A percentile compares a stretch with the other conserved stretches of the same genome.
Conservation (phyloP, 2,113 vertebrate species). For the Sander vitreus region DNA sequence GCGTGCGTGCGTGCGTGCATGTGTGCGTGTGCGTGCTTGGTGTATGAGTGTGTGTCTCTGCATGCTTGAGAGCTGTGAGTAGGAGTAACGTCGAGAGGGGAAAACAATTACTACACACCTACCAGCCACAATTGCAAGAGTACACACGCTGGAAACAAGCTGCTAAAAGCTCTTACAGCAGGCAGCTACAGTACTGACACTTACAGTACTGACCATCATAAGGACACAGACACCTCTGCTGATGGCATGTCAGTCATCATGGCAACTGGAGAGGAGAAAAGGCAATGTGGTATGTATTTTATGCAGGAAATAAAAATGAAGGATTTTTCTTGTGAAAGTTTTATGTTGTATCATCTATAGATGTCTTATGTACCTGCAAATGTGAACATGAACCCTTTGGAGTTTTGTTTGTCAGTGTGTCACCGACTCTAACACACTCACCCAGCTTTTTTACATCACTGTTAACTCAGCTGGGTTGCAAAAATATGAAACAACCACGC, state of each 20-base stretch:
- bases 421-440: slow-evolving; percentile 4
- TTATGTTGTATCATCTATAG: neutral
- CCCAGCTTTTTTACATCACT: slow-evolving; percentile 35
- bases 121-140: slow-evolving; percentile 40
- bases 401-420: slow-evolving; percentile 9
- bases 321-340: neutral
- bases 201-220: slow-evolving; percentile 13
- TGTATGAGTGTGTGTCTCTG: neutral
- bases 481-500: neutral
- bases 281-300: slow-evolving; percentile 36
- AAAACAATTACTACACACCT: slow-evolving; percentile 66
- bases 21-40: neutral
- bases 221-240: slow-evolving; percentile 16
- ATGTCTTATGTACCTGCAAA: slow-evolving; percentile 5
- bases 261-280: slow-evolving; percentile 17
- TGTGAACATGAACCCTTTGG: neutral
- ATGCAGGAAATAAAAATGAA: neutral
- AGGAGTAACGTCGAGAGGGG: slow-evolving; percentile 51
- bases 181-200: neutral
- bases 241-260: slow-evolving; percentile 48
- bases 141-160: slow-evolving; percentile 27
- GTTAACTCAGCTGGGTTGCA: slow-evolving; percentile 36
- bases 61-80: slow-evolving; percentile 49
- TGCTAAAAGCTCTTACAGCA: slow-evolving; percentile 36
- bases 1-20: neutral